Base-by-base conservation (phyloP, 2,888 invertebrate species). In the Sepioteuthis lessoniana region DNA sequence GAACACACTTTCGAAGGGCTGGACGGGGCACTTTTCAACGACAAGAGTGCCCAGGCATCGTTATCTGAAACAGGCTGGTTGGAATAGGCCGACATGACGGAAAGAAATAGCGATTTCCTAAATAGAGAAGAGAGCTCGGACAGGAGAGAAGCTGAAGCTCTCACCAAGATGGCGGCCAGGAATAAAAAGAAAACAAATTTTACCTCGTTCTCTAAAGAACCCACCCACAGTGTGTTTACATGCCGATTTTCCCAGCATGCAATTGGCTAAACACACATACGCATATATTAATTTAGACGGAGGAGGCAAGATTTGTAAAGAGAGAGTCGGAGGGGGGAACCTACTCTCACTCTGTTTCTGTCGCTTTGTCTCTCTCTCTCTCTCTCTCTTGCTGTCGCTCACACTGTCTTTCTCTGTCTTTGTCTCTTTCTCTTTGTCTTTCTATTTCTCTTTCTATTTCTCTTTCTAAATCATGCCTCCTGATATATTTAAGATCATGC, bases 21-120 rank as follows among this genome's bases (percentile, higher is more conserved):
- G 96, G 98, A 98, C 96, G 98, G 98, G 97, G 98, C 98, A 96
- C 98, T 98, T 98, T 98, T 98, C 95, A 99, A 98, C 97, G 98
- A 98, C 97, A 99, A 98, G 97, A 99, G 98, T 97, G 98, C 98
- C 98, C 98, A 98, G 97, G 99, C 99, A 98, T 98, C 98, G 95
- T 97, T 97, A 94, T 97, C 96, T 94, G 96, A 95, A 94, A 96
- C 96, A 94, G 96, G 96, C 95, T 96, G 96, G 94, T 95, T 95
- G 94, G 95, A 76, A 76, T 76, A 76, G 76, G 76, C n/a, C 76
- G 76, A 95, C 95, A 95, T 94, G 95, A 94, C 95, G 95, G 95
- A 35, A 35, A 76, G 76, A n/a, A 76, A 35, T n/a, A 76, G n/a
- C 76, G 76, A 76, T 35, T 76, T 76, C 76, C 76, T 16, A 35